phyloP scores from a whole-genome alignment of 2,797 vertebrate genomes.

The Scolopax bukidnonensis region DNA sequence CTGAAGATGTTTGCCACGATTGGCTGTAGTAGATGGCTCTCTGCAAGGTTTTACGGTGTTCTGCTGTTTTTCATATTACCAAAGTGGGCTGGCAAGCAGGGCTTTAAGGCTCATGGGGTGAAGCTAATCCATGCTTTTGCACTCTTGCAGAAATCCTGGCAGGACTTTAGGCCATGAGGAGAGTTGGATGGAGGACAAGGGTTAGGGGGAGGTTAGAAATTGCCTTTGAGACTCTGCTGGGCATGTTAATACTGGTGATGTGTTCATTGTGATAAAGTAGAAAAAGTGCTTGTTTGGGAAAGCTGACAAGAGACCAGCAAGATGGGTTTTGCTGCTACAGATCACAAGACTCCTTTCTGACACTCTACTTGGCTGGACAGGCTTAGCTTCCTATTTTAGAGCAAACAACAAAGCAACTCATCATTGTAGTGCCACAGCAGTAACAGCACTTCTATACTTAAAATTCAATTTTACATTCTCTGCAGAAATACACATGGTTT shows the following conservation, averaged over 20 bases:
- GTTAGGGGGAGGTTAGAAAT: background rate
- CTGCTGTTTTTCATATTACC: background rate
- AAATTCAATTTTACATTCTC: constrained; percentile 46
- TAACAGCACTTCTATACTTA: constrained; percentile 46
- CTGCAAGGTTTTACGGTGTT: background rate
- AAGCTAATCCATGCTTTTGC: constrained; percentile 10
- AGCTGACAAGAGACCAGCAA: constrained; percentile 18
- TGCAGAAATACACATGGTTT: constrained; percentile 59
- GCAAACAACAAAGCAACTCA: constrained; percentile 9
- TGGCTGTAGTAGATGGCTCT: background rate
- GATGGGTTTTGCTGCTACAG: background rate
- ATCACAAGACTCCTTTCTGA: constrained; percentile 8
- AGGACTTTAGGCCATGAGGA: background rate
- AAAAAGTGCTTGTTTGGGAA: background rate
- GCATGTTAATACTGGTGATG: background rate
- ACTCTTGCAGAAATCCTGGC: constrained; percentile 33
- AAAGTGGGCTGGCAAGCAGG: background rate
- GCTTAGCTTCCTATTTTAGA: constrained; percentile 11
- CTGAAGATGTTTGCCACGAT: background rate
- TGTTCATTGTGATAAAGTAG: constrained; percentile 9
- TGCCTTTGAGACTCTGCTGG: constrained; percentile 10
- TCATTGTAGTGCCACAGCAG: background rate
- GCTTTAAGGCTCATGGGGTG: background rate
- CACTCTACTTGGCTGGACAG: background rate
- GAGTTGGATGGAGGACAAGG: background rate